Base-by-base conservation (phyloP, 2,888 invertebrate species). In the Cephus sareptanus region DNA sequence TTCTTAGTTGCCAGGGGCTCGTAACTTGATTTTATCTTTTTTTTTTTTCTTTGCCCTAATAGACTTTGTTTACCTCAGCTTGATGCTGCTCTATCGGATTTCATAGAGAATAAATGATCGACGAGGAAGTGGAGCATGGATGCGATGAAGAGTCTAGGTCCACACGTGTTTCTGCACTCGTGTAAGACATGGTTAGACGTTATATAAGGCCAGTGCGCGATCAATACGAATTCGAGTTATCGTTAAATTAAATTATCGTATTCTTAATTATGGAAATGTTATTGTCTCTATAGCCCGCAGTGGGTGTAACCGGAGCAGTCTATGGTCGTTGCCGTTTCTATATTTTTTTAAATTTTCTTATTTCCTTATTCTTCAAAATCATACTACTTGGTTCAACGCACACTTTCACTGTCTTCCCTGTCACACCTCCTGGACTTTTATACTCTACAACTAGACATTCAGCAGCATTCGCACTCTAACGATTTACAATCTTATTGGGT, bases 271-370 rank as follows among this genome's bases (percentile, higher is more conserved):
- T 78, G 78, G 78, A 78, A 78, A 78, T 78, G 78, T 78, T 76
- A 78, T 78, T 78, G 78, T 78, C 78, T 78, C 78, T 69, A 35
- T 74, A 76, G 69, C 76, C 76, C 68, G 33, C 34, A n/a, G 3
- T 30, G 34, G 74, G 23, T 74, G 37, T 11, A 71, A 23, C 40
- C 40, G 40, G 40, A 56, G 23, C 40, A 56, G 40, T 23, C 40
- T 56, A 56, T 56, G 40, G 23, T 23, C 40, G 40, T 40, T 13
- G 40, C 6, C 15, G 40, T 40, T 40, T 4, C 40, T 40, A 56
- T 56, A 23, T 23, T 56, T 40, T 40, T 23, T 1, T 1, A 9
- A 6, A 40, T 40, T 23, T 6, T 23, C 40, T 23, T 56, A 56
- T 23, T 56, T 15, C 2, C 40, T 23, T 56, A 6, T 9, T 56